A percentile compares a stretch with the other conserved stretches of the same genome.
Evolutionary conservation across 2,888 invertebrate species (phyloP).

Genomic region (Lochmaea capreae): DNA sequence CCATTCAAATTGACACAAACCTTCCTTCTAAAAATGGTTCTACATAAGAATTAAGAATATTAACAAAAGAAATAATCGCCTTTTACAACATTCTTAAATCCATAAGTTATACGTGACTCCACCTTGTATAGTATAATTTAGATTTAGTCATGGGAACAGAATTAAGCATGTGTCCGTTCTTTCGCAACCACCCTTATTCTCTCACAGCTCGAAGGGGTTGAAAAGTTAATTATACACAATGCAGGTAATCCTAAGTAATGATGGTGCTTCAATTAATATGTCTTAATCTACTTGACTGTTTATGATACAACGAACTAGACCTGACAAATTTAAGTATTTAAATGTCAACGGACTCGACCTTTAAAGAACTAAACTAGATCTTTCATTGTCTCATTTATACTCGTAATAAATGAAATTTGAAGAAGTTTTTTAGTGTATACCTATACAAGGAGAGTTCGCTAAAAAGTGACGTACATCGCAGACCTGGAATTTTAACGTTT

Average conservation of each 20-base stretch:
- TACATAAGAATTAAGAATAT: not conserved
- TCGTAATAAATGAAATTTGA: not conserved
- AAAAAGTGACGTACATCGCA: not conserved
- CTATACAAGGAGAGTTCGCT: no score
- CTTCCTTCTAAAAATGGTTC: not conserved
- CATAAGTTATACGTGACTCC: slow-evolving; percentile 31
- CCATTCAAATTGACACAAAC: not conserved
- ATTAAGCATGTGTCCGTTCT: slow-evolving; percentile 28
- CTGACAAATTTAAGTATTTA: slow-evolving; percentile 23
- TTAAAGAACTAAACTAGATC: slow-evolving; percentile 9
- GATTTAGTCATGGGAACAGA: slow-evolving; percentile 28
- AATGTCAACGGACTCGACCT: slow-evolving; percentile 27
- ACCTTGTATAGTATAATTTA: slow-evolving; percentile 26
- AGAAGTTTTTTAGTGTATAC: not conserved
- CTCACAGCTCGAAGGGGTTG: slow-evolving; percentile 29
- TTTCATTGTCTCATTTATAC: not conserved
- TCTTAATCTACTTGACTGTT: slow-evolving; percentile 32
- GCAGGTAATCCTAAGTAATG: slow-evolving; percentile 37
- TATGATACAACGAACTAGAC: slow-evolving; percentile 28
- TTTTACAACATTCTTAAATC: slow-evolving; percentile 1
- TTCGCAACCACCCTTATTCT: slow-evolving; percentile 24
- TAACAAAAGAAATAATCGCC: slow-evolving; percentile 4
- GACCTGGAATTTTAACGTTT: not conserved
- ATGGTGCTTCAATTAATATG: slow-evolving; percentile 34
- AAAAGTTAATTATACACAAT: slow-evolving; percentile 32